Percentiles rank a stretch among this genome's conserved stretches.
phyloP scores from a whole-genome alignment of 2,113 vertebrate species.

The Anolis sagrei region DNA sequence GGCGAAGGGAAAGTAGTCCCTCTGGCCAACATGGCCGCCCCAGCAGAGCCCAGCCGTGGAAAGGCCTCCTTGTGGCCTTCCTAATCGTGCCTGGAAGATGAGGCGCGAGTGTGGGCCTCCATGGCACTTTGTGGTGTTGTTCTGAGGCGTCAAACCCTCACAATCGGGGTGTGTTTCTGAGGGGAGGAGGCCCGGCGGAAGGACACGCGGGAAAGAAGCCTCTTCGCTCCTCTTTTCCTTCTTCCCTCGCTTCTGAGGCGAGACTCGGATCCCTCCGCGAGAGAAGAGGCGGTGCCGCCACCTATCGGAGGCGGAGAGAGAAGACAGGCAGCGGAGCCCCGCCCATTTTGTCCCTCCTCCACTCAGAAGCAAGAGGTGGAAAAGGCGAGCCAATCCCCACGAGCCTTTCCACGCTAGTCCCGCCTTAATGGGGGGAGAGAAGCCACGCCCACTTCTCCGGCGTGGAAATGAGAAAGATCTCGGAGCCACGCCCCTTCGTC shows the following conservation, averaged over 20 bases:
- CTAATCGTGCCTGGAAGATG: no score
- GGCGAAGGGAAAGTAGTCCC: constrained; percentile 71
- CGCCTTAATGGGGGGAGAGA: no score
- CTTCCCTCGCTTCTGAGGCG: constrained; percentile 5
- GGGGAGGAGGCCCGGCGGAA: background rate
- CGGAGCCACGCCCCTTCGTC: no score
- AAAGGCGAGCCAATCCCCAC: no score
- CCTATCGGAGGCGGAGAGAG: constrained; percentile 26
- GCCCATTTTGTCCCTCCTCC: background rate
- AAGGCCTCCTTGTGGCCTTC: no score
- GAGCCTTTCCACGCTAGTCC: constrained; percentile 2
- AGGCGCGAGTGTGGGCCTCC: no score
- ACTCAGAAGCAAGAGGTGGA: background rate
- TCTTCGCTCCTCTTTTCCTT: background rate
- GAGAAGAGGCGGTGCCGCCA: background rate
- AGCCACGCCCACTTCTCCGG: no score
- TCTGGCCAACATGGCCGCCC: constrained; percentile 78
- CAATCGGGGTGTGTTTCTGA: no score
- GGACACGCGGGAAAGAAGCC: background rate
- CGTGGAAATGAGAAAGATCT: no score
- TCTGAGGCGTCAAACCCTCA: no score
- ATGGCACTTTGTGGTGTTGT: no score
- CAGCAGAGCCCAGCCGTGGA: constrained; percentile 46
- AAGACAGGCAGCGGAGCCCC: background rate
- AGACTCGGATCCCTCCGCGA: constrained; percentile 22